Conservation (phyloP, 2,113 vertebrate species). For the Murina feae region DNA sequence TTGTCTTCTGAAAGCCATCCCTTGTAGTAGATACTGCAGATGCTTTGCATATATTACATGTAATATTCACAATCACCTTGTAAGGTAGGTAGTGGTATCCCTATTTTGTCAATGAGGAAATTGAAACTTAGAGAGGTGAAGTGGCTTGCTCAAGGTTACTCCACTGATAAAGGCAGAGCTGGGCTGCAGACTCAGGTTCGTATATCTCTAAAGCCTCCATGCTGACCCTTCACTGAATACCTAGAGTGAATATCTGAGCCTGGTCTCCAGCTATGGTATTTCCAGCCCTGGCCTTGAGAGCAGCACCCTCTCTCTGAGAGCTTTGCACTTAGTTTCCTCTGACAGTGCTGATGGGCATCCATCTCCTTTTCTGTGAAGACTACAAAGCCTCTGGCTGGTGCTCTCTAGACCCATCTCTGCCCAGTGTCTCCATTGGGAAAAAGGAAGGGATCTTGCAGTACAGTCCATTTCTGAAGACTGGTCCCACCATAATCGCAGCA, state of each 20-base stretch:
- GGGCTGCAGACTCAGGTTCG: background rate
- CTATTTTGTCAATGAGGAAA: background rate
- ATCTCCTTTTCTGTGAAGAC: background rate
- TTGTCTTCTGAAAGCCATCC: constrained; percentile 9
- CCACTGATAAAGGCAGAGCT: background rate
- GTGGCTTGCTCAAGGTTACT: background rate
- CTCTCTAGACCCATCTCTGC: background rate
- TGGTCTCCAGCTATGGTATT: background rate
- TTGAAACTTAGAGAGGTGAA: constrained; percentile 31
- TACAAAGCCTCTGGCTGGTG: background rate
- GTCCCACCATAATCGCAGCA: background rate
- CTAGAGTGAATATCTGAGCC: background rate
- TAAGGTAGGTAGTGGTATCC: background rate
- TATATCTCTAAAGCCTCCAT: background rate
- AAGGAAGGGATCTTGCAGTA: constrained; percentile 21
- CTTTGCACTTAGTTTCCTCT: background rate
- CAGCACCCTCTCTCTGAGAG: background rate
- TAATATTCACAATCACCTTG: background rate
- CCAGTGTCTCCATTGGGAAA: background rate
- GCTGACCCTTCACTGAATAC: background rate
- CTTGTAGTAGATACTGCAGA: background rate
- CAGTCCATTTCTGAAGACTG: background rate
- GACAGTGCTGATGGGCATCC: background rate
- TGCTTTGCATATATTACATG: background rate
- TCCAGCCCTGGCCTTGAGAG: background rate